phyloP scores from a whole-genome alignment of 2,113 vertebrate species.

The Bolborhynchus lineola region DNA sequence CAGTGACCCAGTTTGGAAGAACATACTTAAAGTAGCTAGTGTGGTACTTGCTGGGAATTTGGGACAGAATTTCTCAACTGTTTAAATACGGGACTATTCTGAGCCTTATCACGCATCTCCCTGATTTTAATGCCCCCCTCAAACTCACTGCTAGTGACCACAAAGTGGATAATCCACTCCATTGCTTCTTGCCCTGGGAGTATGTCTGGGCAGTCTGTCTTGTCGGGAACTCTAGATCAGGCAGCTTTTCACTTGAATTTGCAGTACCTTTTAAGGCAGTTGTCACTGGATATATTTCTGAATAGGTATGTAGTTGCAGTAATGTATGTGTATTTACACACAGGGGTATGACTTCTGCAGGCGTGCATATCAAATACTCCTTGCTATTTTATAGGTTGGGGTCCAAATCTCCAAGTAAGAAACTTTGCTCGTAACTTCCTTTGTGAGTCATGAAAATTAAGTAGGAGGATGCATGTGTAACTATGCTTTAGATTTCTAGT shows the following conservation, averaged over 20 bases:
- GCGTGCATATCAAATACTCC: neutral
- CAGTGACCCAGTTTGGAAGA: neutral
- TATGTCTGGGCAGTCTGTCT: neutral
- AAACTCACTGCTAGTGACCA: neutral
- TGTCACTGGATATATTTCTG: neutral
- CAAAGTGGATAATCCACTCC: neutral
- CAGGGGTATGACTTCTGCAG: neutral
- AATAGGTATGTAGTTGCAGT: neutral
- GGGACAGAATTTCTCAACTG: neutral
- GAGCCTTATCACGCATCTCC: neutral
- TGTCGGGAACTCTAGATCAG: neutral
- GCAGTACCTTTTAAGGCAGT: neutral
- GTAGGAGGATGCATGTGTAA: neutral
- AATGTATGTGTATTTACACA: neutral
- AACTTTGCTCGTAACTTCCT: neutral
- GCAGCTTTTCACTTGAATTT: neutral
- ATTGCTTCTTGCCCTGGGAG: no score
- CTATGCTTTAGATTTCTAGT: neutral
- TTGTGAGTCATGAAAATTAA: neutral
- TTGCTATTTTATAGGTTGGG: neutral
- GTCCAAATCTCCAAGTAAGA: neutral
- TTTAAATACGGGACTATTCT: neutral
- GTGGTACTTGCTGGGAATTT: rapidly evolving
- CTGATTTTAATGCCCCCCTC: neutral
- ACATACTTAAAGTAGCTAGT: rapidly evolving